phyloP scores from a whole-genome alignment of 2,113 vertebrate species.

The Rhagologus leucostigma region DNA sequence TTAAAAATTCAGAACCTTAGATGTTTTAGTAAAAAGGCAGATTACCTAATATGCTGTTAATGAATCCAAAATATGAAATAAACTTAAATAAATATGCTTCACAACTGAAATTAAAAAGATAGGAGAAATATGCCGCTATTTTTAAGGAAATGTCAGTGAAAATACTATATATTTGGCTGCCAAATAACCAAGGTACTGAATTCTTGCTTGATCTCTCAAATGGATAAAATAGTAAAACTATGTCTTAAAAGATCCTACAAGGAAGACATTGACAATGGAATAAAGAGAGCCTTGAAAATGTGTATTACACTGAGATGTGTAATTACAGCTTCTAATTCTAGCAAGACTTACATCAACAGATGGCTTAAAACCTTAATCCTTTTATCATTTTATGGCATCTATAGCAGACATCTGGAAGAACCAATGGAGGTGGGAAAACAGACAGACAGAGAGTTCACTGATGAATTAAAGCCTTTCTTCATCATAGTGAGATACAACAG shows the following conservation, averaged over 20 bases:
- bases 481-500: background rate
- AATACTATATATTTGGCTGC: background rate
- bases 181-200: background rate
- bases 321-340: background rate
- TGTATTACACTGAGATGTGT: background rate
- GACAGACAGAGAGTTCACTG: background rate
- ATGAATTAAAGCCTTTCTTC: background rate
- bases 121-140: background rate
- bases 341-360: background rate
- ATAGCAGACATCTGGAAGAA: background rate
- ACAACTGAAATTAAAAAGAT: background rate
- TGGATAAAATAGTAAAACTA: background rate
- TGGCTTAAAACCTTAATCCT: background rate
- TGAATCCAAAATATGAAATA: background rate
- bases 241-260: background rate
- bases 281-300: background rate
- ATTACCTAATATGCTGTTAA: background rate
- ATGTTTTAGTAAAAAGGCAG: background rate
- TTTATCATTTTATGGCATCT: constrained; percentile 32
- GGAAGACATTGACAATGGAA: background rate
- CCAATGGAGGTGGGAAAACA: background rate
- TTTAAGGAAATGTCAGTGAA: background rate
- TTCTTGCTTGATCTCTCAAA: background rate
- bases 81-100: background rate
- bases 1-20: background rate